Base-by-base conservation (phyloP, 2,113 vertebrate genomes). In the Hiodon alosoides region DNA sequence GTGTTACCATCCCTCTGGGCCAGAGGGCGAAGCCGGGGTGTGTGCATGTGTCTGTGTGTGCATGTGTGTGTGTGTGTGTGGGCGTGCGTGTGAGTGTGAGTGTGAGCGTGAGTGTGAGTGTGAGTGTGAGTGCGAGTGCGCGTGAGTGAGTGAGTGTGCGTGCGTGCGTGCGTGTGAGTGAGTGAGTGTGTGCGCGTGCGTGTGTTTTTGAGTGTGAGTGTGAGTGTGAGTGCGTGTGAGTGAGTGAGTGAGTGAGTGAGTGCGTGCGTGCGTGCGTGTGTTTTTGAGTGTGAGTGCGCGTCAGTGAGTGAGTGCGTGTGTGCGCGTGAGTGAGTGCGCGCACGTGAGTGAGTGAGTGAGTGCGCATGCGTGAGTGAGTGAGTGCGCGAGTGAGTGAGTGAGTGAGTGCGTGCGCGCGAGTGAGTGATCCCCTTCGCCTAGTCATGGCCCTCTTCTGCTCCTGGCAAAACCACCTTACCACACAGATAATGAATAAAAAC, bases 401-500 rank as follows among this genome's bases (percentile, higher is more conserved):
- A 13, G 10, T 66, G 10, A n/a, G n/a, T 17, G 60, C 46, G 1
- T 1, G 62, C 11, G 51, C 47, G 17, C 7, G 10, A n/a, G n/a
- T 65, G 51, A n/a, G 52, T 47, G 17, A 53, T 1, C 17, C 13
- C 53, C n/a, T n/a, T 60, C 4, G 8, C 8, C 31, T 55, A 14
- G 10, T 16, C 51, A 54, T 54, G 11, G 11, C 16, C 16, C n/a
- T 7, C 64, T 11, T 67, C 64, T 67, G 8, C 64, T 2, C 13
- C 48, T 31, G 31, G 31, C 31, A 31, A 31, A 31, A 3, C 72
- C 10, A 11, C 5, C 74, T 60, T 60, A 50, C 64, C 55, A 16
- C 46, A 53, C 82, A 84, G 80, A 77, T 86, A 84, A 87, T 87
- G 85, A 85, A 83, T 87, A 82, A 83, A 79, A 83, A 84, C 84